Conservation (phyloP, 2,113 vertebrate genomes). For the Condylura cristata region DNA sequence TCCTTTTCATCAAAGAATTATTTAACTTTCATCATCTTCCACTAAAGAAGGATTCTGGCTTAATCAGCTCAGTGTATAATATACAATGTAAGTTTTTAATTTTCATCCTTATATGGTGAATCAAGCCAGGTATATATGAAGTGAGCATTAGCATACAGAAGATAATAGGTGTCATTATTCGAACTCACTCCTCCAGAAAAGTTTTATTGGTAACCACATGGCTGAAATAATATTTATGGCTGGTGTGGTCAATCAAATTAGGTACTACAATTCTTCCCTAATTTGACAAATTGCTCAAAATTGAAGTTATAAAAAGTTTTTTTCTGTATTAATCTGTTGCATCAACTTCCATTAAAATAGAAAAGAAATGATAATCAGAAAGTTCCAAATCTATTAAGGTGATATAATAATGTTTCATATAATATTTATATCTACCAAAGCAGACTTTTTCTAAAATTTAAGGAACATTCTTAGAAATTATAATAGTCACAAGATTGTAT, state of each 20-base stretch:
- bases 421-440: not conserved
- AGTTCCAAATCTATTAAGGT: not conserved
- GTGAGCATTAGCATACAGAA: not conserved
- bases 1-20: not conserved
- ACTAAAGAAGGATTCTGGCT: constrained; percentile 38
- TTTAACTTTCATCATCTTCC: constrained; percentile 30
- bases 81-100: constrained; percentile 56
- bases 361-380: not conserved
- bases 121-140: constrained; percentile 37
- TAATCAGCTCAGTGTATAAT: constrained; percentile 40
- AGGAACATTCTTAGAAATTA: not conserved
- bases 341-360: not conserved
- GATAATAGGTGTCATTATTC: constrained; percentile 7
- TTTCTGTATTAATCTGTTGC: not conserved
- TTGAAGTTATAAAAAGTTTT: not conserved
- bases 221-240: constrained; percentile 39
- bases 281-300: constrained; percentile 22
- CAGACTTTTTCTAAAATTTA: not conserved
- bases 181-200: constrained; percentile 7
- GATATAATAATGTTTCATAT: not conserved
- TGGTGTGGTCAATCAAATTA: constrained; percentile 49
- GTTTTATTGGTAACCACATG: constrained; percentile 28
- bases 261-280: constrained; percentile 41
- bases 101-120: constrained; percentile 36
- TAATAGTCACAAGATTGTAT: not conserved